Conservation (phyloP, 2,113 vertebrate genomes). For the Urocynchramus pylzowi region DNA sequence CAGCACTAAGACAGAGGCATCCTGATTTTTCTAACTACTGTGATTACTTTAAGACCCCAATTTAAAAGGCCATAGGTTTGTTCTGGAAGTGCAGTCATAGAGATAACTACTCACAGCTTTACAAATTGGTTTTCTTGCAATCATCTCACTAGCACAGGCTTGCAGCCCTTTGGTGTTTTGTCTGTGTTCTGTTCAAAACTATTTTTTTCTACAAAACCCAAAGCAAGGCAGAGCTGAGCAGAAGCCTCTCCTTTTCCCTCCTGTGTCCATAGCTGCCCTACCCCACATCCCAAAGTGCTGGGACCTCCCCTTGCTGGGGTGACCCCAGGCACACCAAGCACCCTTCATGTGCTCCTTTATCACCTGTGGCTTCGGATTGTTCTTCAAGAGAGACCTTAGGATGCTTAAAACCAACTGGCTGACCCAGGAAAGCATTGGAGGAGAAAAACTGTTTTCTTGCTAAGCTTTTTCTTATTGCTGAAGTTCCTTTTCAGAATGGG, state of each 20-base stretch:
- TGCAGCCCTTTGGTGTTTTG: neutral
- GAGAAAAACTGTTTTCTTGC: neutral
- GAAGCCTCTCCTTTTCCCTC: neutral
- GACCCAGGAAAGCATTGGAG: neutral
- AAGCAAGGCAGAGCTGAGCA: neutral
- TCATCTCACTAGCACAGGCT: neutral
- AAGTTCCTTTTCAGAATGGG: neutral
- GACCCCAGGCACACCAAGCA: neutral
- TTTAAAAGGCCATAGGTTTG: constrained; percentile 18
- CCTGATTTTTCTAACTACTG: neutral
- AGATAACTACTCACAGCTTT: constrained; percentile 30
- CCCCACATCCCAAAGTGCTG: neutral
- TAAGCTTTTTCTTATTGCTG: neutral
- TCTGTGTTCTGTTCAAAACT: neutral
- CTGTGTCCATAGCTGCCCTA: neutral
- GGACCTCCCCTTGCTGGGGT: neutral
- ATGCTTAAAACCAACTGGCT: neutral
- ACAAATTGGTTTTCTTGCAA: constrained; percentile 31
- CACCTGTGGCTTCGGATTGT: rapidly evolving
- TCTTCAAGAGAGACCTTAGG: neutral
- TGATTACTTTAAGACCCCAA: constrained; percentile 41
- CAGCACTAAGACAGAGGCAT: neutral
- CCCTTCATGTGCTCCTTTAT: neutral
- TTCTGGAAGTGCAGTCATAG: neutral
- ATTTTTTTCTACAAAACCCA: neutral